phyloP scores from a whole-genome alignment of 2,888 invertebrate genomes.

The Blastobasis lacticolella region DNA sequence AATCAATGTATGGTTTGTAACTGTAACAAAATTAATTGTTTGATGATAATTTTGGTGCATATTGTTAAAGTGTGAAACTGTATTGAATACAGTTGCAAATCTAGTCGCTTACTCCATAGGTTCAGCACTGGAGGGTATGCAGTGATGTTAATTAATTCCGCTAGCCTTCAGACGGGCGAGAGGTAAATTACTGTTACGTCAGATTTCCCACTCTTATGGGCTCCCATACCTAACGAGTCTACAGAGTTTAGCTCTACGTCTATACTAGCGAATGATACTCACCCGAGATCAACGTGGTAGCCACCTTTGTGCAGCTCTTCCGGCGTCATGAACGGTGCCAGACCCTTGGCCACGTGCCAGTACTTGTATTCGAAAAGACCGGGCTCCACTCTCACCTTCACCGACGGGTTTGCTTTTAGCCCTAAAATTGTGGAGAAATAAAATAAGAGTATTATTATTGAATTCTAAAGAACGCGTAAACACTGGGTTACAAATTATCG shows the following conservation, averaged over 20 bases:
- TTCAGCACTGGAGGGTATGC: no score
- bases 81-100: no score
- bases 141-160: no score
- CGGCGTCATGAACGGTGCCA: constrained; percentile 84
- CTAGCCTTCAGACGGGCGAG: no score
- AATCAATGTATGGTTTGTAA: constrained; percentile 51
- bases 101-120: no score
- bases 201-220: no score
- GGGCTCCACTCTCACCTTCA: constrained; percentile 87
- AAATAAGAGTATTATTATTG: no score
- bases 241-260: neutral
- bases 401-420: constrained; percentile 66
- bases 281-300: constrained; percentile 82
- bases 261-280: constrained; percentile 34
- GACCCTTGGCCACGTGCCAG: constrained; percentile 86
- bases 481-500: no score
- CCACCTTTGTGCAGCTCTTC: constrained; percentile 82
- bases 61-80: no score
- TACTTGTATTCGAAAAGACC: constrained; percentile 95
- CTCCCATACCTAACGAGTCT: no score
- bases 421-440: constrained; percentile 42
- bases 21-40: constrained; percentile 27
- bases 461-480: no score
- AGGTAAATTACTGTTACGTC: no score
- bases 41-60: neutral